Conservation (phyloP, 2,888 invertebrate species). For the Hydrotaea diabolus region DNA sequence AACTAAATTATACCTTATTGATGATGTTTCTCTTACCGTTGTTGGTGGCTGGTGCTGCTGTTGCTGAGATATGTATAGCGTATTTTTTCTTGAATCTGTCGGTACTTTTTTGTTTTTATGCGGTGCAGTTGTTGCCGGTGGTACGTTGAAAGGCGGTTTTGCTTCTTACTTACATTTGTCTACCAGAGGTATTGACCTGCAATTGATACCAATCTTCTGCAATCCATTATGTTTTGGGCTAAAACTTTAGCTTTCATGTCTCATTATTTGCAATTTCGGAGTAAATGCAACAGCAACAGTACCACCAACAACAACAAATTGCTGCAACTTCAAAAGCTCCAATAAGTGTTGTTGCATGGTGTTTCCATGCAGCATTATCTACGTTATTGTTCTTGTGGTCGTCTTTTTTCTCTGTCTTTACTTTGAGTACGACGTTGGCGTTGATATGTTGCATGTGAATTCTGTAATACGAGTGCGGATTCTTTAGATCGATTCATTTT, state of each 20-base stretch:
- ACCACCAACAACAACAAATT: conserved; percentile 48
- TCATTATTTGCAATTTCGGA: conserved; percentile 79
- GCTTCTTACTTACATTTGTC: conserved; percentile 66
- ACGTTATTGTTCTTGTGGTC: not conserved
- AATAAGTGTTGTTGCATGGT: conserved; percentile 62
- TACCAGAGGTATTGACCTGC: conserved; percentile 76
- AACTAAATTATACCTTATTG: conserved; percentile 66
- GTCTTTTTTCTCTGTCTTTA: not conserved
- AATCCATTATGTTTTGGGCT: conserved; percentile 77
- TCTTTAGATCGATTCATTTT: conserved; percentile 46
- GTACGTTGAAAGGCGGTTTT: conserved; percentile 63
- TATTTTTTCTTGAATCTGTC: conserved; percentile 28
- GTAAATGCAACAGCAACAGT: conserved; percentile 56
- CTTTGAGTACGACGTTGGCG: conserved; percentile 7
- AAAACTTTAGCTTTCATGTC: conserved; percentile 78
- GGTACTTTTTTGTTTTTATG: conserved; percentile 28
- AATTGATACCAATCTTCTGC: conserved; percentile 78
- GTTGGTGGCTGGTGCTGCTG: conserved; percentile 71
- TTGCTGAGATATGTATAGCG: conserved; percentile 12
- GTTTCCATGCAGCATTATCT: conserved; percentile 26
- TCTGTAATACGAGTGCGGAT: not conserved
- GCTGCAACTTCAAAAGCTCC: conserved; percentile 30
- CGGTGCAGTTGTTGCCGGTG: not conserved
- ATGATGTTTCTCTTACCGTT: conserved; percentile 50
- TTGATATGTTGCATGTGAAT: conserved; percentile 41